Percentiles rank a stretch among this genome's conserved stretches.
phyloP scores from a whole-genome alignment of 2,797 vertebrate species.

The Pangasius djambal region DNA sequence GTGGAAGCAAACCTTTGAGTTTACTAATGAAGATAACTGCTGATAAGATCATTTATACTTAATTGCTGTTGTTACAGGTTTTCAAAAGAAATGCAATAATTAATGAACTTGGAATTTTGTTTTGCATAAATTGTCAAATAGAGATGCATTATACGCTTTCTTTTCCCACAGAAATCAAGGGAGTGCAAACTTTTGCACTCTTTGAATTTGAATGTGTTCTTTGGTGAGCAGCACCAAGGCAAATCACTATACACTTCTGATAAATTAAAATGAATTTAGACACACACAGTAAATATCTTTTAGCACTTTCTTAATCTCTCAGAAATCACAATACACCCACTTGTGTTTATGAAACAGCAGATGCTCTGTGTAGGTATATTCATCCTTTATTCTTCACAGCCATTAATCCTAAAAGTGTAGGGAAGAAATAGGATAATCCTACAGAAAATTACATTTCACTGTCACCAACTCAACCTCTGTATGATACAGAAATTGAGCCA shows the following conservation, averaged over 20 bases:
- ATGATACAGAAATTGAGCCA: slow-evolving; percentile 38
- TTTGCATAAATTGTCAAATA: neutral
- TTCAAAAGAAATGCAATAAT: neutral
- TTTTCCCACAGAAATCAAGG: neutral
- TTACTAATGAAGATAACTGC: neutral
- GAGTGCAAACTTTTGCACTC: neutral
- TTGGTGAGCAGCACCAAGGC: neutral
- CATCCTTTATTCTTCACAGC: neutral
- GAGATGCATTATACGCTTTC: neutral
- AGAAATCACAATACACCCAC: slow-evolving; percentile 16
- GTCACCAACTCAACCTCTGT: slow-evolving; percentile 21
- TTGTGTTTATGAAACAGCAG: slow-evolving; percentile 28
- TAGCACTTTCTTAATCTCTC: slow-evolving; percentile 14
- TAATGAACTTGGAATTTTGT: neutral
- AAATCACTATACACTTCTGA: neutral
- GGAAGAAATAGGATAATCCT: slow-evolving; percentile 25
- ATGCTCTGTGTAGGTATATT: slow-evolving; percentile 1
- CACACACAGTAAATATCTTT: neutral
- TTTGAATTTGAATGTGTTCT: neutral
- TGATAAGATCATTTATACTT: neutral
- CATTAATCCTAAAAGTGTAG: slow-evolving; percentile 23
- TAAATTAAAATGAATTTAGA: slow-evolving; percentile 2
- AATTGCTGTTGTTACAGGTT: neutral
- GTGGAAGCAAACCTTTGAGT: neutral
- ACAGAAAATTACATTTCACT: slow-evolving; percentile 33